A percentile compares a stretch with the other conserved stretches of the same genome.
These are phyloP conservation scores for Megaceryle alcyon DNA, from an alignment of 2,797 vertebrate genomes.

Conservation along the genomic window DNA sequence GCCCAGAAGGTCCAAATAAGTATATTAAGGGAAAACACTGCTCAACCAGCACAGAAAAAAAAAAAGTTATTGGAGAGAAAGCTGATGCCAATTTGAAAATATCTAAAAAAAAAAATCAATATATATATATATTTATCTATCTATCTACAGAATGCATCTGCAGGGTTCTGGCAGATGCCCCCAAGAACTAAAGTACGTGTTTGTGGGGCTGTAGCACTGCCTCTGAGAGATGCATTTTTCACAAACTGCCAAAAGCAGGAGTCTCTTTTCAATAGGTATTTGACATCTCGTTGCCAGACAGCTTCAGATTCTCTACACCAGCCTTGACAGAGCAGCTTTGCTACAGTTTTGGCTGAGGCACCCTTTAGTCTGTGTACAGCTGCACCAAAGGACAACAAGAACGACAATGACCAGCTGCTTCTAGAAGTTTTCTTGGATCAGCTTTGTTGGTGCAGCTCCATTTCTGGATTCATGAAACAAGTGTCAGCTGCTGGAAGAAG, in stretches of 20 bases:
- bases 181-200: neutral
- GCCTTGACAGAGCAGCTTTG: neutral
- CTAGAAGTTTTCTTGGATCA: slow-evolving; percentile 53
- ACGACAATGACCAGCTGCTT: slow-evolving; percentile 45
- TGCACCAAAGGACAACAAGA: slow-evolving; percentile 19
- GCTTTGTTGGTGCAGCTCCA: slow-evolving; percentile 10
- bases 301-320: neutral
- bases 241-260: neutral
- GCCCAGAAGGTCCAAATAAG: neutral
- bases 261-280: rapidly evolving
- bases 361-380: slow-evolving; percentile 17
- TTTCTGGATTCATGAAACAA: slow-evolving; percentile 36
- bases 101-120: neutral
- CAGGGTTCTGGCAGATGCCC: neutral
- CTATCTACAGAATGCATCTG: neutral
- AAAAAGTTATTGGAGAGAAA: neutral
- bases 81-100: neutral
- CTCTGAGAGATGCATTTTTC: neutral
- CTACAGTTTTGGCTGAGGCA: slow-evolving; percentile 42
- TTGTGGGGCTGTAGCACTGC: neutral
- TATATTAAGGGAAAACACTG: neutral
- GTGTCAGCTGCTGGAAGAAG: slow-evolving; percentile 52
- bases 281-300: neutral
- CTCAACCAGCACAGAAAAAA: neutral
- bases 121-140: too few relatives aligned